phyloP scores from a whole-genome alignment of 2,113 vertebrate genomes.

The Myanophis thanlyinensis region DNA sequence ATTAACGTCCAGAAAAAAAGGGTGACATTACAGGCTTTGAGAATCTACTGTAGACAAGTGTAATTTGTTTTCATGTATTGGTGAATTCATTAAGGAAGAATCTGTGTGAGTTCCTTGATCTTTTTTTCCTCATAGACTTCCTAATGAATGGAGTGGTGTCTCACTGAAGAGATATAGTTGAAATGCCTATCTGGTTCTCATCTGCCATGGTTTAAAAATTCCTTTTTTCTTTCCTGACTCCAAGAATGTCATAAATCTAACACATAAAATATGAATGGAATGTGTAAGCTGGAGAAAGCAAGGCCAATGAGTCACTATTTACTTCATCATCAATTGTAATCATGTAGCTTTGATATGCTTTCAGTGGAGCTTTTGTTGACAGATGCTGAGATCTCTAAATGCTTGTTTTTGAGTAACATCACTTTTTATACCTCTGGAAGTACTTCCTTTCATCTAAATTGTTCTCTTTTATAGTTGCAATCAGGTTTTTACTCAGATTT shows the following conservation, averaged over 20 bases:
- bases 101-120: background rate
- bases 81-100: background rate
- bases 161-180: background rate
- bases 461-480: background rate
- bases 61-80: background rate
- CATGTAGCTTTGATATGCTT: background rate
- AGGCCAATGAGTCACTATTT: background rate
- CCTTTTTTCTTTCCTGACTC: background rate
- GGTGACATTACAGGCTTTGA: background rate
- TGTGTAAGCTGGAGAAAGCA: background rate
- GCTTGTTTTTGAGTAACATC: background rate
- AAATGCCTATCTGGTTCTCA: background rate
- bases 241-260: background rate
- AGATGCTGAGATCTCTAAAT: background rate
- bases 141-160: background rate
- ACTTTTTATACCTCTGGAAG: background rate
- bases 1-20: background rate
- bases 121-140: background rate
- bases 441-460: background rate
- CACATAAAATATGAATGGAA: background rate
- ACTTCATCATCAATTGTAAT: background rate
- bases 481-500: background rate
- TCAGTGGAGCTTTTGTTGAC: background rate
- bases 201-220: background rate
- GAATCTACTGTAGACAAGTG: background rate